phyloP scores from a whole-genome alignment of 2,888 invertebrate genomes.

The Epirrhoe alternata region DNA sequence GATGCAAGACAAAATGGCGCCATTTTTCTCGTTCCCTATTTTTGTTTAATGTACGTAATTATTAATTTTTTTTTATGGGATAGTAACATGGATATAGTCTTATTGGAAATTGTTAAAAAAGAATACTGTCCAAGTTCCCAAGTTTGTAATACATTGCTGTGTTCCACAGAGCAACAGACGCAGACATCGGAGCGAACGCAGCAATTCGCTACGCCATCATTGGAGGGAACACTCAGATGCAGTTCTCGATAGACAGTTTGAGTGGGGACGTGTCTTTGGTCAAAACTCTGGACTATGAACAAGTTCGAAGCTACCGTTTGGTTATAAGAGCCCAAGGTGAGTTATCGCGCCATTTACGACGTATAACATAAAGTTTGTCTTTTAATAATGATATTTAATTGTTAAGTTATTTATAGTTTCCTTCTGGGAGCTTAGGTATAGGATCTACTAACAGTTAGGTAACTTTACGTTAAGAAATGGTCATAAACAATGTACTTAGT shows the following conservation, averaged over 20 bases:
- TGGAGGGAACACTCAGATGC: slow-evolving; percentile 96
- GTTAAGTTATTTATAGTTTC: too few relatives aligned
- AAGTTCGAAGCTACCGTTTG: slow-evolving; percentile 92
- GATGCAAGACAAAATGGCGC: neutral
- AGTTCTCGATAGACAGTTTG: slow-evolving; percentile 97
- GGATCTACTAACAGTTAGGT: too few relatives aligned
- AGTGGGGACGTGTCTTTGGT: slow-evolving; percentile 96
- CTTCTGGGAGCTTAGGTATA: too few relatives aligned
- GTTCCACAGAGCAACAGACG: slow-evolving; percentile 91
- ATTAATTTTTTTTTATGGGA: too few relatives aligned
- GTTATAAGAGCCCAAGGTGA: slow-evolving; percentile 95
- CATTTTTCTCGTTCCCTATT: neutral
- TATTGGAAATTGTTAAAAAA: neutral
- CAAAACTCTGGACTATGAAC: slow-evolving; percentile 95
- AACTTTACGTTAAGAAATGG: too few relatives aligned
- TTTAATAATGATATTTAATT: too few relatives aligned
- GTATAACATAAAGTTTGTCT: neutral
- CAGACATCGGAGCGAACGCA: slow-evolving; percentile 96
- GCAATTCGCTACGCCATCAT: slow-evolving; percentile 97
- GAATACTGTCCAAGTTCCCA: neutral
- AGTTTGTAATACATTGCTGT: slow-evolving; percentile 29
- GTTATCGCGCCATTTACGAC: neutral
- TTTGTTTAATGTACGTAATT: neutral
- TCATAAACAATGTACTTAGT: too few relatives aligned
- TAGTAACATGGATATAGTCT: too few relatives aligned